Percentiles rank a stretch among this genome's conserved stretches.
phyloP scores from a whole-genome alignment of 2,113 vertebrate genomes.

The Nyctibius bracteatus region DNA sequence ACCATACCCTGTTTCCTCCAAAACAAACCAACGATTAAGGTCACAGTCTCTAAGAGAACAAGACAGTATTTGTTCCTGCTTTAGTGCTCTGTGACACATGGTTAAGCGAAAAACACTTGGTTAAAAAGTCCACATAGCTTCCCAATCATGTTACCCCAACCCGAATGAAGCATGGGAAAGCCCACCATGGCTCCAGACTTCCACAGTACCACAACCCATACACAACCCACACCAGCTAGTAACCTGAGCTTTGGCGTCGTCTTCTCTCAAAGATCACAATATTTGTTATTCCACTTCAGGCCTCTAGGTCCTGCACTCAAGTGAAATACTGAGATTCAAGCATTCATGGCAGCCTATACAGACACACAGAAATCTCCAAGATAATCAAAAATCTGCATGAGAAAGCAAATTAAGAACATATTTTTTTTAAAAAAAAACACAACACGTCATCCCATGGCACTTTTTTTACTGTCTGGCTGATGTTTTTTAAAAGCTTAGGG shows the following conservation, averaged over 20 bases:
- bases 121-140: not conserved
- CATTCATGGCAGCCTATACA: not conserved
- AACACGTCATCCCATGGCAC: not conserved
- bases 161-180: accelerated
- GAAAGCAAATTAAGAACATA: not conserved
- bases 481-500: not conserved
- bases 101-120: not conserved
- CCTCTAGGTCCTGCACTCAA: not conserved
- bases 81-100: not conserved
- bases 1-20: not conserved
- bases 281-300: not conserved
- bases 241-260: not conserved
- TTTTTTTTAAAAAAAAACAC: not conserved
- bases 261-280: not conserved
- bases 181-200: not conserved
- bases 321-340: not conserved
- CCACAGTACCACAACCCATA: not conserved
- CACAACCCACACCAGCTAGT: no score
- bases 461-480: not conserved
- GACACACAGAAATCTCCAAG: not conserved
- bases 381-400: not conserved
- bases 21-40: not conserved
- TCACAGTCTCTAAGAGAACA: not conserved
- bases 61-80: not conserved
- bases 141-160: not conserved